Base-by-base conservation (phyloP, 1,140 invertebrate species). In the Drosophila leontia region DNA sequence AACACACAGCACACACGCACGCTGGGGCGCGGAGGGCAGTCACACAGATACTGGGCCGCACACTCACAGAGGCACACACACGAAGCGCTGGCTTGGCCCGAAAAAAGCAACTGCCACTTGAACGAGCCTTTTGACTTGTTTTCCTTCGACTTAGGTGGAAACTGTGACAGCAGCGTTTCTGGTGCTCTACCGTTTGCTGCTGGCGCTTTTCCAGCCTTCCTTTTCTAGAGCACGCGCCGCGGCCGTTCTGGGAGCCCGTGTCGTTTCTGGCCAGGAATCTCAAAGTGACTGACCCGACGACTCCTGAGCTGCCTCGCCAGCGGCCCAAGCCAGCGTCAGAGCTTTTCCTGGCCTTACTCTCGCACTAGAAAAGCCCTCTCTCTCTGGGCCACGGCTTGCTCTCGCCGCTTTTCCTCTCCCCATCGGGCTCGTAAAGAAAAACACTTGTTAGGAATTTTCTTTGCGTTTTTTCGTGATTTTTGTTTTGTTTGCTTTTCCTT, bases 381-480 rank as follows among this genome's bases (percentile, higher is more conserved):
- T 87, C 80, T 69, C 42, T 41, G 63, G 44, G 51, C 48, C 35
- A 59, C 48, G 35, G 17, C 32, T 44, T 67, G 55, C 53, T 51
- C 78, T 65, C 61, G 17, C 15, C 48, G 17, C 37, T 19, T 57
- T 51, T 51, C 50, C 55, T 61, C 48, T 44, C 34, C 48, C 19
- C 35, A 48, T 39, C 13, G 8, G 32, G 32, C 23, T 26, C 45
- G 76, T 45, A 88, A 82, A 84, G 76, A 78, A 78, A 88, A 87
- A 87, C 84, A 87, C 84, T 87, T 87, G 84, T 87, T 87, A 88
- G 72, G 81, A 78, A 84, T 80, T 87, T 87, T 71, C 65, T 77
- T 78, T 86, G 50, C 62, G 17, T n/a, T 58, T 67, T 53, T 53
- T 32, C 56, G 6, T 41, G 3, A 35, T 15, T 63, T 42, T 39